Evolutionary conservation across 1,140 invertebrate genomes (phyloP).

Genomic region (Acromyrmex echinatior): DNA sequence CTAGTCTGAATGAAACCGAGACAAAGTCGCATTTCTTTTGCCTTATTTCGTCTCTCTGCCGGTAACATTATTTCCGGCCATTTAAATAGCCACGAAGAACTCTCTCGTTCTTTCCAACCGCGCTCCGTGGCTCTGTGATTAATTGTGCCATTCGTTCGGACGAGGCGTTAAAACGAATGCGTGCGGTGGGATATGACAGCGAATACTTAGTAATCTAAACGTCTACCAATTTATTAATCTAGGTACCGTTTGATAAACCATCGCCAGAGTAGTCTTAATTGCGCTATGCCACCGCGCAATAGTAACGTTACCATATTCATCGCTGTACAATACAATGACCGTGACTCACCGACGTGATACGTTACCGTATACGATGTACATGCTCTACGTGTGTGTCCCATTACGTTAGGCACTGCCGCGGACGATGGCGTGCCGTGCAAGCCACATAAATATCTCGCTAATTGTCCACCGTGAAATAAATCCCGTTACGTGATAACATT

Average conservation of each 20-base stretch:
- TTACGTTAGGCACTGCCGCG: slow-evolving; percentile 11
- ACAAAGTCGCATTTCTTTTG: slow-evolving; percentile 43
- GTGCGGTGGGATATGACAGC: background rate
- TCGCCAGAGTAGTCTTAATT: slow-evolving; percentile 35
- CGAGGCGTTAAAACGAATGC: background rate
- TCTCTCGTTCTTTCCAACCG: background rate
- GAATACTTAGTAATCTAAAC: slow-evolving; percentile 1
- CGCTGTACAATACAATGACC: background rate
- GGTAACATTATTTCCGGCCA: slow-evolving; percentile 30
- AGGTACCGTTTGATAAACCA: slow-evolving; percentile 28
- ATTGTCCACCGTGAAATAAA: slow-evolving; percentile 76
- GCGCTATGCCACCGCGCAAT: background rate
- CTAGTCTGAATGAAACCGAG: slow-evolving; percentile 59
- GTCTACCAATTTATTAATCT: slow-evolving; percentile 41
- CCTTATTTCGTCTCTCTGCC: slow-evolving; percentile 3
- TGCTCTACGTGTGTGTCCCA: background rate
- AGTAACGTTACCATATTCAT: slow-evolving; percentile 26
- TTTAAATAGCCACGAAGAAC: slow-evolving; percentile 37
- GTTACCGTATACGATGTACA: background rate
- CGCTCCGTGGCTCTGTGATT: slow-evolving; percentile 14
- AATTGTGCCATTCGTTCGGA: slow-evolving; percentile 22
- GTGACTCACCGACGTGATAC: background rate
- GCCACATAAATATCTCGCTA: slow-evolving; percentile 77
- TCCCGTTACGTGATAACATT: slow-evolving; percentile 68
- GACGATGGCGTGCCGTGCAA: slow-evolving; percentile 59